Conservation (phyloP, 2,797 vertebrate genomes). For the Danio aesculapii region DNA sequence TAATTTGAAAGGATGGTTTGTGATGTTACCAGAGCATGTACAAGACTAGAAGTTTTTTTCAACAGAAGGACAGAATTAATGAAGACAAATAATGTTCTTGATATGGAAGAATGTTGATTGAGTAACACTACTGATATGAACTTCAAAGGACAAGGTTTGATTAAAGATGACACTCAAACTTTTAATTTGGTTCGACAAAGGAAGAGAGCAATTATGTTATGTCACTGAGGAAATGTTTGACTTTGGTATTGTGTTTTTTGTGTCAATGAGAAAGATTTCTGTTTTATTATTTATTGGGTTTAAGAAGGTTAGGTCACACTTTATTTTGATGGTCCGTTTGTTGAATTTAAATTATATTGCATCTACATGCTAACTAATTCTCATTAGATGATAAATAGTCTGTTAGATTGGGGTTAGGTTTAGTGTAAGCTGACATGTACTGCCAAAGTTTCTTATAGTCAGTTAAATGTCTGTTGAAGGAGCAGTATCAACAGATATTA, state of each 20-base stretch:
- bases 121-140: background rate
- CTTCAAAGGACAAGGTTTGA: no score
- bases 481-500: no score
- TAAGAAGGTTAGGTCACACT: no score
- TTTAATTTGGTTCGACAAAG: background rate
- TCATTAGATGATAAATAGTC: no score
- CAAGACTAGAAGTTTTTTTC: background rate
- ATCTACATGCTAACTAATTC: no score
- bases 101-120: background rate
- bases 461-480: no score
- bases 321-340: no score
- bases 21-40: background rate
- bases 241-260: background rate
- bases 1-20: background rate
- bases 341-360: no score
- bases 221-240: background rate
- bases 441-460: no score
- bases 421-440: no score
- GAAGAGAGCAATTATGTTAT: no score
- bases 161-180: background rate
- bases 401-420: no score
- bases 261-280: background rate
- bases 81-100: background rate
- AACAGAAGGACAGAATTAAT: background rate
- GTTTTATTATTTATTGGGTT: background rate